Conservation (phyloP, 2,888 invertebrate species). For the Helleia helle region DNA sequence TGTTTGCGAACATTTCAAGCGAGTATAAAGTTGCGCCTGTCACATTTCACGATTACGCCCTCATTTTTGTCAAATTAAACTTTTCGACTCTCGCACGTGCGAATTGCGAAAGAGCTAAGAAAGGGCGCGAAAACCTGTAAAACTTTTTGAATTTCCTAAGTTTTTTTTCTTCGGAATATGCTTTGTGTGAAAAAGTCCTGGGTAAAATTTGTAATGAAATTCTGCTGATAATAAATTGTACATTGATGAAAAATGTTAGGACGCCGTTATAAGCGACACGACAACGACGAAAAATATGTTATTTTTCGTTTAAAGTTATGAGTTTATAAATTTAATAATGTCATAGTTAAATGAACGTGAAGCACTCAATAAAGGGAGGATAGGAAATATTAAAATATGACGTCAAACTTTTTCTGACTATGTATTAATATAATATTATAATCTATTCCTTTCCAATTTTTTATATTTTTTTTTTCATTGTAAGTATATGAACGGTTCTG, state of each 20-base stretch:
- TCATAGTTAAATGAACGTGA: neutral
- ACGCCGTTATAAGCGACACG: slow-evolving; percentile 28
- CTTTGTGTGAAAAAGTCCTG: no score
- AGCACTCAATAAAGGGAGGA: neutral
- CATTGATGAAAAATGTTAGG: slow-evolving; percentile 21
- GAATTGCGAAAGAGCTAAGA: slow-evolving; percentile 18
- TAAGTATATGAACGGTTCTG: no score
- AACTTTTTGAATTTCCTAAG: slow-evolving; percentile 29
- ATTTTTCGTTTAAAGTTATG: slow-evolving; percentile 9
- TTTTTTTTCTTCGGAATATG: slow-evolving; percentile 21
- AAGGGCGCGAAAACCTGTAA: slow-evolving; percentile 23
- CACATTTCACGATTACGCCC: slow-evolving; percentile 22
- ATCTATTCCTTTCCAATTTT: no score
- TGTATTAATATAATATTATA: no score
- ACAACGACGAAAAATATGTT: slow-evolving; percentile 2
- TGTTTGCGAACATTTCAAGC: slow-evolving; percentile 16
- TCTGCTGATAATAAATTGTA: slow-evolving; percentile 30
- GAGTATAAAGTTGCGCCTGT: slow-evolving; percentile 7
- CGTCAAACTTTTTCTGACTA: no score
- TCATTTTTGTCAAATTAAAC: slow-evolving; percentile 20
- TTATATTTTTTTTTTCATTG: no score
- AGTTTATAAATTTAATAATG: slow-evolving; percentile 8
- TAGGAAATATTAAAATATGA: no score
- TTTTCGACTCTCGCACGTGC: slow-evolving; percentile 25
- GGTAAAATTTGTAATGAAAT: slow-evolving; percentile 30